Conservation (phyloP, 2,113 vertebrate genomes). For the Gopherus evgoodei region DNA sequence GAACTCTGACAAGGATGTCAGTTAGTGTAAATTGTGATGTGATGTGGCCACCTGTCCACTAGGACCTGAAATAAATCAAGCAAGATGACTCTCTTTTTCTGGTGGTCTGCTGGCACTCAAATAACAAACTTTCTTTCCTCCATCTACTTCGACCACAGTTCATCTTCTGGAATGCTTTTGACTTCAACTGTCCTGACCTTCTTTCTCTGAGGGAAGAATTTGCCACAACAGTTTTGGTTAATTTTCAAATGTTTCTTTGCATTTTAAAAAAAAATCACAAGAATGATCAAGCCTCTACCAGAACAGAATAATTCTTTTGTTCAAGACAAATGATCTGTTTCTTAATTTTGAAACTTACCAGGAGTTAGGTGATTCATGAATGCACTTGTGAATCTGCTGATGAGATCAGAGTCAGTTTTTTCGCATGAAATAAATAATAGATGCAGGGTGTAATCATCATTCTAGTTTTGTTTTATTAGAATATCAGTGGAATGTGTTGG, state of each 20-base stretch:
- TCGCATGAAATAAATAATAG: conserved; percentile 49
- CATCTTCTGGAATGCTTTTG: background rate
- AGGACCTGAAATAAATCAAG: background rate
- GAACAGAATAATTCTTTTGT: conserved; percentile 26
- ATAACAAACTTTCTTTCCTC: background rate
- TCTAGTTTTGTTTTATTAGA: conserved; percentile 65
- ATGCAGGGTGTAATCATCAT: conserved; percentile 66
- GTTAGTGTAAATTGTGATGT: background rate
- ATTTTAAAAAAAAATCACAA: background rate
- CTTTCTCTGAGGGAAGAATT: background rate
- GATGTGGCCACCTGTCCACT: background rate
- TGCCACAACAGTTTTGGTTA: background rate
- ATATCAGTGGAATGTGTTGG: conserved; percentile 70
- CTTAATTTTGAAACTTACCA: conserved; percentile 56
- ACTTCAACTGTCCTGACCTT: background rate
- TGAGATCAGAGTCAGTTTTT: conserved; percentile 60
- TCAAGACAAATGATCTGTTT: conserved; percentile 16
- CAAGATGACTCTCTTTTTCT: background rate
- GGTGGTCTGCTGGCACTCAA: background rate
- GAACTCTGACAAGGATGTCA: background rate
- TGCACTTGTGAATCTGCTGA: background rate
- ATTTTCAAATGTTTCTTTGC: background rate
- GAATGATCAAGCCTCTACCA: background rate
- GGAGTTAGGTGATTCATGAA: conserved; percentile 31
- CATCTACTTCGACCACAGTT: background rate